Evolutionary conservation across 2,888 invertebrate species (phyloP), one percentile per base, ranked within the genome.

Genomic region (Didymodactylos carnosus): DNA sequence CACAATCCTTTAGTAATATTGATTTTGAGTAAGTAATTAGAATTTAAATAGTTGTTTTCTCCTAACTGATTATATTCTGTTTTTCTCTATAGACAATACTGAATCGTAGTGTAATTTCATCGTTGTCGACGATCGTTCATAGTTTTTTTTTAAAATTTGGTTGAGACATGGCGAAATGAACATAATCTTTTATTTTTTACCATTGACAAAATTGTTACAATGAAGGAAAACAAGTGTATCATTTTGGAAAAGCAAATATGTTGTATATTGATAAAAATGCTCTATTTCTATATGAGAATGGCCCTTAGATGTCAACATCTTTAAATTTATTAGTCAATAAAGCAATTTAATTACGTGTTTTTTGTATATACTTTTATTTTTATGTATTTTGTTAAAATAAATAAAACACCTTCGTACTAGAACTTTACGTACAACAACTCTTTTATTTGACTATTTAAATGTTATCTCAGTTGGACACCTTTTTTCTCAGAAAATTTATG

Each of bases 111-210:
- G 53, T 62, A 5, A 41, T 29, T n/a, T n/a, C 51, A 25, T 39
- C 75, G 6, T 11, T 72, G 14, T 39, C 62, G 13, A 41, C 75
- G 14, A 75, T 75, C 6, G 78, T 80, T 11, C 76, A 78, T n/a
- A n/a, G n/a, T n/a, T 19, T 83, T 81, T 46, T 83, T 85, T 77
- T 83, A 82, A 78, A 85, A 86, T 72, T 78, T 84, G 19, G 80
- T 86, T 39, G 84, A 85, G 76, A 80, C 80, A 78, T 82, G 80
- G 80, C 86, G 86, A 79, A 88, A 90, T 76, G 92, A 93, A 79
- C 86, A 89, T 70, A 93, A 92, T 0, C 88, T 97, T 25, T 86
- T 94, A 0, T 94, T 94, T n/a, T 80, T 88, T 92, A 72, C 97
- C 95, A 0, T 86, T 94, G 70, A 88, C 89, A 0, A 92, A n/a